Percentiles rank a stretch among this genome's conserved stretches.
phyloP scores from a whole-genome alignment of 2,797 vertebrate genomes.

The Hapalemur alaotrensis region DNA sequence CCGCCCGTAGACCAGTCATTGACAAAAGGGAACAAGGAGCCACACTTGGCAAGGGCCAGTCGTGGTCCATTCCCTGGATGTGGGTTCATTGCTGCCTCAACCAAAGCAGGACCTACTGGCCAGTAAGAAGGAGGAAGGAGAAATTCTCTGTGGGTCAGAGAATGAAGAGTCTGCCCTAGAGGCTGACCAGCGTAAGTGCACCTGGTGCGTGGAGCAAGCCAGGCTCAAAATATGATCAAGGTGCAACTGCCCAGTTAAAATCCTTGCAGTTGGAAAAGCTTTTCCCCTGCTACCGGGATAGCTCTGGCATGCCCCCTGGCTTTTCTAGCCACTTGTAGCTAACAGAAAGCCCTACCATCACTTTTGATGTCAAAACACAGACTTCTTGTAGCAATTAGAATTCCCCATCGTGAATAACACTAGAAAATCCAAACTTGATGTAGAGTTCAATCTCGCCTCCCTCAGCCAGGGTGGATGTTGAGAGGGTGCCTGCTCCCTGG shows the following conservation, averaged over 20 bases:
- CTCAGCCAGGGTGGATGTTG: neutral
- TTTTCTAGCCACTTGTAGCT: neutral
- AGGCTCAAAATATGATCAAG: neutral
- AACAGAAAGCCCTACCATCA: neutral
- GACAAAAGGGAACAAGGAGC: neutral
- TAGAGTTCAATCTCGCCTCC: neutral
- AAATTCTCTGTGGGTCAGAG: neutral
- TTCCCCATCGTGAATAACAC: neutral
- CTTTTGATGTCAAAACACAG: neutral
- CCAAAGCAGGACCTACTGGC: neutral
- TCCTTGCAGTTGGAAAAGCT: neutral
- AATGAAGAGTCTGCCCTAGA: neutral
- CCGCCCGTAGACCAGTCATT: neutral
- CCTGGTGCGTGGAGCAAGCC: neutral
- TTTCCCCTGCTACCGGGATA: neutral
- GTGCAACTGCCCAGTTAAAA: neutral
- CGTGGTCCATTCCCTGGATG: neutral
- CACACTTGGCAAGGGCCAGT: neutral
- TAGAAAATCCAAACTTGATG: neutral
- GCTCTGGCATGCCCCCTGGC: neutral
- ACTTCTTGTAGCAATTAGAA: neutral
- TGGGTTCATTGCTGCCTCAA: neutral
- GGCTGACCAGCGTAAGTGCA: fast-evolving
- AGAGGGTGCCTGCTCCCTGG: neutral
- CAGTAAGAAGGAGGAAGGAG: neutral